Base-by-base conservation (phyloP, 2,797 vertebrate species). In the Pempheris klunzingeri region DNA sequence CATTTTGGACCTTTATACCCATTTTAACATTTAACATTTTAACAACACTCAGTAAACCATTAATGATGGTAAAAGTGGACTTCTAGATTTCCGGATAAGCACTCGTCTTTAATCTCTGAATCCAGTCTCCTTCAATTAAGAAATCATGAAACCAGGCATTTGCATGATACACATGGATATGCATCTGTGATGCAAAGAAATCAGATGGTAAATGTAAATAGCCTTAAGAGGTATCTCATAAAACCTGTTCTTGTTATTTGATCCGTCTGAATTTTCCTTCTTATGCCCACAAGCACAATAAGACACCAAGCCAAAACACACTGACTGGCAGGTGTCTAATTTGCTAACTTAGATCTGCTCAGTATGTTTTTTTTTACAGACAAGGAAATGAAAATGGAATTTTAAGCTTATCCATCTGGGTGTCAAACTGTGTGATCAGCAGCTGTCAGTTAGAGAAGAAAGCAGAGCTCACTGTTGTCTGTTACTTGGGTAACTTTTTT, bases 21-120 rank as follows among this genome's bases (percentile, higher is more conserved):
- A 8, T 65, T 74, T 83, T 58, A n/a, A n/a, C n/a, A n/a, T n/a
- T n/a, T n/a, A n/a, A n/a, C 18, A 28, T 7, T 39, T 5, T 24
- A 11, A 49, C 41, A 77, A 59, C 49, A 39, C 24, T 69, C 36
- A 36, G 41, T 50, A 54, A 74, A 80, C 15, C 50, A 49, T 77
- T 82, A 74, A 83, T n/a, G 52, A 74, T 39, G 49, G 12, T 58
- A 57, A 80, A 66, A 65, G 61, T 36, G 34, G 38, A 71, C 69
- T 81, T 78, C 50, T 41, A 62, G 76, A 83, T 90, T 87, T 60
- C 17, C 12, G 3, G 77, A 80, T 82, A 78, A 82, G 60, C 72
- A 69, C 58, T 82, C 71, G 73, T 87, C 18, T 61, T 78, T 77
- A 78, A 86, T 87, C 82, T 88, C 86, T 81, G 76, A 84, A 88